Conservation (phyloP, 1,140 invertebrate species). For the Halyomorpha halys region DNA sequence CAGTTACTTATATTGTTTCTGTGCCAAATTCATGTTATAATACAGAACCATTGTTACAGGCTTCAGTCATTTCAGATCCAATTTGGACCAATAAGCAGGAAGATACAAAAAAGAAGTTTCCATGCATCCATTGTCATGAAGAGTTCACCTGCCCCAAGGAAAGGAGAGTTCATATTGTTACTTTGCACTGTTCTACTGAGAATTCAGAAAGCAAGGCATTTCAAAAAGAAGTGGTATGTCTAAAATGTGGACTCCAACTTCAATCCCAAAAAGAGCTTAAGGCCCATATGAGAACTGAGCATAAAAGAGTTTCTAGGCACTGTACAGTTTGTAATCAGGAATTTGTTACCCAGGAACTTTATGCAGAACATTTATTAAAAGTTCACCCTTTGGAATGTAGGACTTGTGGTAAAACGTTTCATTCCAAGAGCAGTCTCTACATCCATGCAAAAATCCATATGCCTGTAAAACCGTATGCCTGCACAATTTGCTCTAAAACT, state of each 20-base stretch:
- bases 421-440: constrained; percentile 45
- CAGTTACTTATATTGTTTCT: no score
- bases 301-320: constrained; percentile 25
- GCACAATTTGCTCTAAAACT: constrained; percentile 66
- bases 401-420: constrained; percentile 58
- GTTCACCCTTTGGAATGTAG: constrained; percentile 68
- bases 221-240: constrained; percentile 22
- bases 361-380: constrained; percentile 37
- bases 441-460: constrained; percentile 66
- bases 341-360: constrained; percentile 30
- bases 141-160: constrained; percentile 54
- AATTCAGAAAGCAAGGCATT: constrained; percentile 14
- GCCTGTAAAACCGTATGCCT: constrained; percentile 63
- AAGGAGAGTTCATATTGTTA: constrained; percentile 47
- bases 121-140: constrained; percentile 41
- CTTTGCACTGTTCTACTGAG: constrained; percentile 34
- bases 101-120: constrained; percentile 17
- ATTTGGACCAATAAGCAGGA: neutral
- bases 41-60: neutral
- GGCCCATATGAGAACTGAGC: constrained; percentile 23
- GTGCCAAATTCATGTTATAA: no score
- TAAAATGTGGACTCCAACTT: constrained; percentile 25
- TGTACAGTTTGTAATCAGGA: constrained; percentile 32
- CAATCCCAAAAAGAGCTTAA: constrained; percentile 24
- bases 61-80: neutral